Percentiles rank a stretch among this genome's conserved stretches.
Evolutionary conservation across 2,113 vertebrate species (phyloP).

Genomic region (Daubentonia madagascariensis): DNA sequence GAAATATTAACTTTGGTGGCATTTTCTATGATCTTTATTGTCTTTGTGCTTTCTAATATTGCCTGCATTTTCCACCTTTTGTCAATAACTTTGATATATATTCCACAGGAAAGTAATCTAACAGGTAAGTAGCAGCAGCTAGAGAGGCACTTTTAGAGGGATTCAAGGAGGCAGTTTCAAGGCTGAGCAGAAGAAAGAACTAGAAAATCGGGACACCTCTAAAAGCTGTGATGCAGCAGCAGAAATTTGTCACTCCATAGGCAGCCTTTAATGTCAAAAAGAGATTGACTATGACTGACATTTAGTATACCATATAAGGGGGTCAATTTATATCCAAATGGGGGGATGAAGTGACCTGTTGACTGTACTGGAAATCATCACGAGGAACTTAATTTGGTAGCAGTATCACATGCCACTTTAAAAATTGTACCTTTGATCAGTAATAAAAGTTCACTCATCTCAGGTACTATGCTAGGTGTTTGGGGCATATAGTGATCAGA

Average conservation of each 20-base stretch:
- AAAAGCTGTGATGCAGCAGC: not conserved
- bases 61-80: not conserved
- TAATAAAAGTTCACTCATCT: not conserved
- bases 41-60: not conserved
- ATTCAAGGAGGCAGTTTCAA: not conserved
- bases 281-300: not conserved
- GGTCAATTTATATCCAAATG: not conserved
- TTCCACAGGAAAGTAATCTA: not conserved
- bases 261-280: not conserved
- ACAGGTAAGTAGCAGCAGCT: not conserved
- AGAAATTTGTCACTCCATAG: not conserved
- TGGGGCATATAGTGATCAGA: not conserved
- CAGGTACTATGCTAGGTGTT: not conserved
- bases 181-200: not conserved
- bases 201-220: not conserved
- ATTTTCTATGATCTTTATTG: not conserved
- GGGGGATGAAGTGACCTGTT: not conserved
- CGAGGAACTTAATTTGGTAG: not conserved
- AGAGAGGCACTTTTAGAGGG: not conserved
- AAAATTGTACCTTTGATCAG: not conserved
- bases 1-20: not conserved
- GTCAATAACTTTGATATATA: not conserved
- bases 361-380: not conserved
- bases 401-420: not conserved
- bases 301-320: not conserved